These are phyloP conservation scores for Idaea aversata DNA, from an alignment of 2,888 invertebrate species.

Conservation along the genomic window DNA sequence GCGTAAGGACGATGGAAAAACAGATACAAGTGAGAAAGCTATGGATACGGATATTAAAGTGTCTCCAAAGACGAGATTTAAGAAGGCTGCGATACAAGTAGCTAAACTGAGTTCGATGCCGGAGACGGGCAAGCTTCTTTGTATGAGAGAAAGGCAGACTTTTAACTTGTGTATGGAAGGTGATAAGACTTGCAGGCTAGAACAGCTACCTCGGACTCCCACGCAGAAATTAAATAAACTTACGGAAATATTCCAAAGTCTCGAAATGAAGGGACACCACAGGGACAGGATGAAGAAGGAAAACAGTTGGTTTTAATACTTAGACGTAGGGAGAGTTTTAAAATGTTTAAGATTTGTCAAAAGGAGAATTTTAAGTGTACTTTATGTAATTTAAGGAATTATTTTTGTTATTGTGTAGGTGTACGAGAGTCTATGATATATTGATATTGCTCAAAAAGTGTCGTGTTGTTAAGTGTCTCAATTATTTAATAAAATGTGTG, in stretches of 20 bases:
- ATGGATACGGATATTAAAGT: conserved; percentile 30
- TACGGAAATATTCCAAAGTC: conserved; percentile 68
- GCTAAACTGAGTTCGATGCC: conserved; percentile 62
- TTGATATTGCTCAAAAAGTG: conserved; percentile 72
- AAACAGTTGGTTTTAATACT: conserved; percentile 69
- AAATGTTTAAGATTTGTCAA: conserved; percentile 15
- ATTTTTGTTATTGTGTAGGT: conserved; percentile 49
- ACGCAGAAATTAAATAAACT: conserved; percentile 60
- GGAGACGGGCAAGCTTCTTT: conserved; percentile 67
- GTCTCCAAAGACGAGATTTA: conserved; percentile 69
- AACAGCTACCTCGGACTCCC: conserved; percentile 57
- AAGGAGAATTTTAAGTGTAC: conserved; percentile 47
- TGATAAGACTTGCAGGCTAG: conserved; percentile 48
- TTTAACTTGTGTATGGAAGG: conserved; percentile 44
- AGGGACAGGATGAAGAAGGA: conserved; percentile 69
- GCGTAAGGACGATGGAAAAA: conserved; percentile 28
- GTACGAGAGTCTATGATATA: conserved; percentile 40
- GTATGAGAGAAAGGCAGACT: conserved; percentile 62
- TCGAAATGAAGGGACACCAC: conserved; percentile 65
- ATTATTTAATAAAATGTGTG: conserved; percentile 65
- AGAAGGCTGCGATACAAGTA: conserved; percentile 66
- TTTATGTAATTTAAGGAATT: conserved; percentile 42
- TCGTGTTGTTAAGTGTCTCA: conserved; percentile 38
- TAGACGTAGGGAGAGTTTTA: conserved; percentile 16
- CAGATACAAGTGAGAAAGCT: conserved; percentile 20